Conservation (phyloP, 2,888 invertebrate genomes). For the Liodrosophila aerea region DNA sequence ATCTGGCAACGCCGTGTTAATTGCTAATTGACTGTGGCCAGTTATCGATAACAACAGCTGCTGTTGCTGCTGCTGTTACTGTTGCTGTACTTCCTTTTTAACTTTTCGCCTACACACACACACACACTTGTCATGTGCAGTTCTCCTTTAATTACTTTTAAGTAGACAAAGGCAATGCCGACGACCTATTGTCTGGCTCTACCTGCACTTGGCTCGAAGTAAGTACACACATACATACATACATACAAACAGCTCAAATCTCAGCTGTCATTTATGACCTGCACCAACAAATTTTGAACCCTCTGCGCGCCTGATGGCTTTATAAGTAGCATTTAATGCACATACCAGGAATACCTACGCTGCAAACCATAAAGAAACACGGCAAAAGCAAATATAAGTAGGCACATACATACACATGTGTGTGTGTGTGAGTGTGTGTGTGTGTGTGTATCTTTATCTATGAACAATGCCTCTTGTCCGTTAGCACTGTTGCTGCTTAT, state of each 20-base stretch:
- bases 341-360: constrained; percentile 42
- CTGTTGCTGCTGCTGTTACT: constrained; percentile 8
- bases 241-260: constrained; percentile 24
- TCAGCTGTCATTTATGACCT: constrained; percentile 48
- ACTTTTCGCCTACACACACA: constrained; percentile 2
- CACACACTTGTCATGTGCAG: constrained; percentile 18
- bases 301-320: constrained; percentile 12
- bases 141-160: constrained; percentile 7
- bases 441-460: constrained; percentile 15
- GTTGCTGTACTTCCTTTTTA: constrained; percentile 28
- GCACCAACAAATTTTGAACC: constrained; percentile 47
- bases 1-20: constrained; percentile 28
- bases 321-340: constrained; percentile 34
- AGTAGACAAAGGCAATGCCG: constrained; percentile 39
- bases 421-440: neutral
- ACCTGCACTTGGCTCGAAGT: constrained; percentile 46
- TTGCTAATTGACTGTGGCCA: constrained; percentile 18
- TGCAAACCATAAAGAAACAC: constrained; percentile 11
- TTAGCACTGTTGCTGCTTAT: constrained; percentile 24
- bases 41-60: constrained; percentile 38
- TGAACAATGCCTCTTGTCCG: constrained; percentile 9
- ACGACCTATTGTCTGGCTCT: constrained; percentile 50
- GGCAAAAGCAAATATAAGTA: constrained; percentile 12
- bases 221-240: neutral
- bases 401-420: neutral